phyloP scores from a whole-genome alignment of 2,797 vertebrate genomes.

The Lacerta agilis region DNA sequence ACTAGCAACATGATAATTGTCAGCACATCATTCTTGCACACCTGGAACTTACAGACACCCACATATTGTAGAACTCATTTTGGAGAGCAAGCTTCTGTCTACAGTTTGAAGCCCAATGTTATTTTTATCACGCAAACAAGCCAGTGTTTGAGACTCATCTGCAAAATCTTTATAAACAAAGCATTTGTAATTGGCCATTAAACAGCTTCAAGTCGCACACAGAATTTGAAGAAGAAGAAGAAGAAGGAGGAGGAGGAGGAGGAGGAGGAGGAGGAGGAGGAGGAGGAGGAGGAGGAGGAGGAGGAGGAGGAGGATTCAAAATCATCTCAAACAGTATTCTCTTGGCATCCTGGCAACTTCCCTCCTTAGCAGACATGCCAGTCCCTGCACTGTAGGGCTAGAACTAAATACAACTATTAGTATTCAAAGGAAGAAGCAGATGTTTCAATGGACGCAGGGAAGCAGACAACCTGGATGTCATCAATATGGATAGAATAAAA shows the following conservation, averaged over 20 bases:
- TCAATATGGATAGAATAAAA: conserved; percentile 54
- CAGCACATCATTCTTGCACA: neutral
- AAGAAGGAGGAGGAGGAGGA: neutral
- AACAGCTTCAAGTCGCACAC: neutral
- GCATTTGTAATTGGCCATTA: neutral
- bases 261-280: neutral
- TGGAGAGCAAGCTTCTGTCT: too few relatives aligned
- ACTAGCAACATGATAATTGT: neutral
- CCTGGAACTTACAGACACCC: neutral
- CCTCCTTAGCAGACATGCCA: neutral
- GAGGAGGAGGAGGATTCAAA: neutral
- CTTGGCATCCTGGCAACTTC: neutral
- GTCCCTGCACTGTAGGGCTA: conserved; percentile 1
- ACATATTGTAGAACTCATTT: neutral
- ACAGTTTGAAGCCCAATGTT: neutral
- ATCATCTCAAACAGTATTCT: neutral
- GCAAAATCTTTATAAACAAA: neutral
- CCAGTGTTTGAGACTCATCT: neutral
- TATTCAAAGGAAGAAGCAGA: conserved; percentile 43
- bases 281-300: neutral
- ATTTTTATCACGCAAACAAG: neutral
- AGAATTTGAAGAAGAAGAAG: neutral
- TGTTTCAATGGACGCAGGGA: conserved; percentile 33
- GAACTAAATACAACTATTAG: conserved; percentile 53
- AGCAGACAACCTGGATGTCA: conserved; percentile 34